Base-by-base conservation (phyloP, 2,888 invertebrate species). In the Shargacucullia verbasci region DNA sequence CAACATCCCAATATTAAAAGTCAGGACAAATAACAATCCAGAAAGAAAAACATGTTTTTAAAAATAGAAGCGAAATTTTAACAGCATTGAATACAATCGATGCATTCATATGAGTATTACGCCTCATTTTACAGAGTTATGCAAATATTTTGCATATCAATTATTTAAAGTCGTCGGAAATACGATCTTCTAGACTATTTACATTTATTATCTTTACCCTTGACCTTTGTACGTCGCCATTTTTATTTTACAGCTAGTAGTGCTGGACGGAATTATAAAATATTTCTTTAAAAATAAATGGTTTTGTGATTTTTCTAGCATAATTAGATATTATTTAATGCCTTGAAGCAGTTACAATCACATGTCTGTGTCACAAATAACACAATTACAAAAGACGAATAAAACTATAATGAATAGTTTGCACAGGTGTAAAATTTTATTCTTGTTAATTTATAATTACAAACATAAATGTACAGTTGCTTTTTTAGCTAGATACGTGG, bases 211-310 rank as follows among this genome's bases (percentile, higher is more conserved):
- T 55, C 59, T 47, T n/a, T 71, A 43, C 4, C 68, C 72, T 71
- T 71, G 72, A 71, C 64, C 60, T 71, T 68, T 43, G n/a, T 20
- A 20, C 20, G 45, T 3, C 66, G 55, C 55, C 68, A 64, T 60
- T 53, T 71, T 63, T 38, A 46, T 57, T n/a, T 58, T 55, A 25
- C 13, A 15, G 12, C 15, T 6, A 43, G 0, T 55, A 67, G 67
- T 65, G 55, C 29, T 49, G 64, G 14, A n/a, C n/a, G n/a, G n/a
- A n/a, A n/a, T n/a, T n/a, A n/a, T n/a, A n/a, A n/a, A n/a, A n/a
- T n/a, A n/a, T n/a, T n/a, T n/a, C n/a, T n/a, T n/a, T n/a, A n/a
- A n/a, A n/a, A n/a, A n/a, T n/a, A n/a, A n/a, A n/a, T n/a, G n/a
- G n/a, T n/a, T 20, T 20, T 20, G 20, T 20, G 4, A 20, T 20